A percentile compares a stretch with the other conserved stretches of the same genome.
Conservation (phyloP, 2,888 invertebrate species). For the Scelioninae gen. 2 region DNA sequence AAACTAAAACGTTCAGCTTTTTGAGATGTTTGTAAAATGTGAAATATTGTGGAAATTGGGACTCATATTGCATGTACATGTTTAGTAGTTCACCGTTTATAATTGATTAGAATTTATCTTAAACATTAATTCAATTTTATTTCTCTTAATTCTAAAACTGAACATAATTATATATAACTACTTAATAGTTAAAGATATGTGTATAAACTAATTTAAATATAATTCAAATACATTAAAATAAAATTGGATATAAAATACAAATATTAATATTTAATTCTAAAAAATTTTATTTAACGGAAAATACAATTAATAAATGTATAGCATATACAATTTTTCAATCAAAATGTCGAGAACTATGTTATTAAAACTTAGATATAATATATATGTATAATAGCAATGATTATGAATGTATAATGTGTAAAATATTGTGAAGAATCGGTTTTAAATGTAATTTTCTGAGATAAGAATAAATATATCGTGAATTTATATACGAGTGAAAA, state of each 20-base stretch:
- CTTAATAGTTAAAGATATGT: too few relatives aligned
- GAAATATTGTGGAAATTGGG: too few relatives aligned
- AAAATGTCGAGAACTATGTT: constrained; percentile 31
- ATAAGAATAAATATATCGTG: constrained; percentile 43
- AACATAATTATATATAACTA: too few relatives aligned
- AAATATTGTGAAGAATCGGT: constrained; percentile 26
- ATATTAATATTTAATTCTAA: constrained; percentile 17
- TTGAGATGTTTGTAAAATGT: too few relatives aligned
- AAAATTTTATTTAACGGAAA: constrained; percentile 40
- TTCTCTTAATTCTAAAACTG: too few relatives aligned
- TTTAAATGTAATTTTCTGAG: constrained; percentile 29
- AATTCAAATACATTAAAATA: background rate
- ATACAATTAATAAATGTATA: constrained; percentile 47
- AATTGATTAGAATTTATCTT: too few relatives aligned
- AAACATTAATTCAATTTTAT: too few relatives aligned
- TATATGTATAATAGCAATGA: constrained; percentile 22
- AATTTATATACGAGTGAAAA: constrained; percentile 9
- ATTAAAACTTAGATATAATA: constrained; percentile 36
- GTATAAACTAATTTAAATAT: too few relatives aligned
- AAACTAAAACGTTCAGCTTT: too few relatives aligned
- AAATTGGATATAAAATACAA: constrained; percentile 2
- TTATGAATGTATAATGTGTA: constrained; percentile 24
- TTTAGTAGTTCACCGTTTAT: too few relatives aligned
- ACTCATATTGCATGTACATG: too few relatives aligned
- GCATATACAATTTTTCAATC: constrained; percentile 29